Evolutionary conservation across 2,888 invertebrate genomes (phyloP), one percentile per base, ranked within the genome.

Genomic region (Drepanosiphum platanoidis): DNA sequence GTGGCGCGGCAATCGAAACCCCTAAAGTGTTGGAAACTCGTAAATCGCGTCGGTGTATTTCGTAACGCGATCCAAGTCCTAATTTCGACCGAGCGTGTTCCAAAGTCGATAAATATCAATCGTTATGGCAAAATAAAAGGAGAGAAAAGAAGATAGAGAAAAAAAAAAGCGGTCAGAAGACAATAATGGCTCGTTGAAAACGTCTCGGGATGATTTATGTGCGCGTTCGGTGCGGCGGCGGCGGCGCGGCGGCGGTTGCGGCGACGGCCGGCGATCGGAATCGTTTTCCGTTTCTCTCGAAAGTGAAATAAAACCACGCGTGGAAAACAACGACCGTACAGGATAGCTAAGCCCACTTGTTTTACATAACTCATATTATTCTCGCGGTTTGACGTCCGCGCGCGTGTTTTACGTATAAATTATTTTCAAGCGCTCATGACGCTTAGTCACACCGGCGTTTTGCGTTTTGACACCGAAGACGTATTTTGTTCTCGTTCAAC

Each of bases 181-280:
- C 68, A 70, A 80, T 68, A 52, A 68, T 52, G 79, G 79, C 9
- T 52, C 11, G 79, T 80, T 68, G 79, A 70, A 80, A 80, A 80
- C n/a, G 79, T 52, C 68, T 46, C 27, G 8, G 52, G 68, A 80
- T 80, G 79, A 80, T 80, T 80, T 70, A 80, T 80, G 9, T n/a
- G n/a, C 15, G 30, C 27, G 18, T 11, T 22, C 36, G 52, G 22
- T n/a, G n/a, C 4, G 27, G 30, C 39, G 39, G 42, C 34, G 5
- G 27, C 36, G 52, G 22, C n/a, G n/a, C 4, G 27, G 30, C 39
- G 39, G 42, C 34, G 5, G 27, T n/a, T n/a, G n/a, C n/a, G n/a
- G n/a, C n/a, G n/a, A n/a, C n/a, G n/a, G n/a, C n/a, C 8, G 36
- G n/a, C 39, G 39, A 79, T 79, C 34, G 68, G 34, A 42, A 70